Evolutionary conservation across 2,113 vertebrate species (phyloP), one percentile per base, ranked within the genome.

Genomic region (Motacilla alba): DNA sequence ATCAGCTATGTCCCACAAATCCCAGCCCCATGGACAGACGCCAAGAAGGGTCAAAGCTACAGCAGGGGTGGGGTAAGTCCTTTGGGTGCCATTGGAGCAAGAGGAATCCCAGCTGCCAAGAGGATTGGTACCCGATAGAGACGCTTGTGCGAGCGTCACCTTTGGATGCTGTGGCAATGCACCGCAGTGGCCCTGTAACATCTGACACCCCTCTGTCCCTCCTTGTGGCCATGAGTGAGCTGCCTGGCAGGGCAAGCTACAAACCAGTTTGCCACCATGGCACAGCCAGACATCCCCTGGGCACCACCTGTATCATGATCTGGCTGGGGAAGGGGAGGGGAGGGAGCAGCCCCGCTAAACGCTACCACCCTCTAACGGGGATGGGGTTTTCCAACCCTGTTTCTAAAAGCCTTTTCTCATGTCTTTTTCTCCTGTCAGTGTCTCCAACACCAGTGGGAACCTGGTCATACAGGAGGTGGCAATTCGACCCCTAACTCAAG

Each of bases 381-480:
- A 15, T 27, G n/a, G 28, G 15, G 31, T 49, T 97, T 83, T 69
- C 31, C 59, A 63, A 17, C 4, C 11, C 46, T 2, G 0, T 67
- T 87, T 63, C 39, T 52, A 59, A 70, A 59, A 70, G 4, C 2
- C 18, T 6, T 55, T 22, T 39, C 37, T 49, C 13, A 10, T 64
- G 39, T 75, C 20, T 86, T 75, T 83, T 85, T 56, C 16, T 66
- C 18, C 31, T 41, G 35, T 17, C 93, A 99, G 99, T 0, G 15
- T 99, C 88, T 98, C 98, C 20, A 98, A 98, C 24, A 63, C 97
- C 4, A 94, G 96, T 0, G 98, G 98, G 17, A 98, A 98, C 67
- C 93, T 99, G 68, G 97, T 99, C 64, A 97, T 99, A 23, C 97
- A 98, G 76, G 99, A 99, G 89, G 96, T 99, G 7, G 98, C 97